These are phyloP conservation scores for Aythya baeri DNA, from an alignment of 2,113 vertebrate genomes.

Conservation along the genomic window DNA sequence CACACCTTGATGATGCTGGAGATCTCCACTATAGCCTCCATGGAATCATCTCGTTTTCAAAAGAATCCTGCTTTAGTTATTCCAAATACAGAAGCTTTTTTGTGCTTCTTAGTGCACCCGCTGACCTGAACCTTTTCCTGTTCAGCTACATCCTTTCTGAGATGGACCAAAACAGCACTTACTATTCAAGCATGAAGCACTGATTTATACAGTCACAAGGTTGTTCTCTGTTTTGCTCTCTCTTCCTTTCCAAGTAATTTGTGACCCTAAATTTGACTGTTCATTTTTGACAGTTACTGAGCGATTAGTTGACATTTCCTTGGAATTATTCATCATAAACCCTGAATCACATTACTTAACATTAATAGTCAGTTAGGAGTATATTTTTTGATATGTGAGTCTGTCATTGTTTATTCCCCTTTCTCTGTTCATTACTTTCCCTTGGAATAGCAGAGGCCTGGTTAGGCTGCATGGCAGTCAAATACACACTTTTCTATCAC, in stretches of 20 bases:
- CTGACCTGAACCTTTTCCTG: background rate
- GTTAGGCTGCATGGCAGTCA: background rate
- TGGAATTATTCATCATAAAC: background rate
- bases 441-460: background rate
- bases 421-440: background rate
- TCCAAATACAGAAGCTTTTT: background rate
- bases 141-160: background rate
- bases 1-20: accelerated
- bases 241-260: background rate
- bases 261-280: no score
- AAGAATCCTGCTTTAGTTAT: background rate
- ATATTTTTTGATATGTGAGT: background rate
- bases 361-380: background rate
- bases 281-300: background rate
- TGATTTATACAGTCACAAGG: background rate
- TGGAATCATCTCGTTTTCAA: background rate
- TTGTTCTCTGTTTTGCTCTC: background rate
- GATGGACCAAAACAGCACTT: background rate
- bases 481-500: background rate
- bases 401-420: background rate
- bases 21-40: background rate
- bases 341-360: background rate
- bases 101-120: background rate
- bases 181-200: background rate
- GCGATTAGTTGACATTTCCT: background rate